Base-by-base conservation (phyloP, 2,113 vertebrate genomes). In the Ursus arctos region DNA sequence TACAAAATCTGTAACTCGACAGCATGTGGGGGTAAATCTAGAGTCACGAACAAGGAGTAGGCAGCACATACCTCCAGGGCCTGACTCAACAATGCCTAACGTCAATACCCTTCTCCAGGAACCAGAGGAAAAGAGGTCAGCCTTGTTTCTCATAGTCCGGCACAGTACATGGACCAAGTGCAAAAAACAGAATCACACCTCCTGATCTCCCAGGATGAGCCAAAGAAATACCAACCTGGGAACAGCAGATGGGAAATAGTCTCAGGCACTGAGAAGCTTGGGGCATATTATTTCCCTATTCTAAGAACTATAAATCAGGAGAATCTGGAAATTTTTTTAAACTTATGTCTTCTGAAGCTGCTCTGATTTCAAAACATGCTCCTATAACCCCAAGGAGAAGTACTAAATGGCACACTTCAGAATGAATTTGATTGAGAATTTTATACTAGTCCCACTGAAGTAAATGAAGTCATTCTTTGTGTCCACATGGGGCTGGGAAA, bases 341-440 rank as follows among this genome's bases (percentile, higher is more conserved):
- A 65, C 31, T 69, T 84, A 74, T 89, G 49, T 86, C 84, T 93
- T 95, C 89, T 82, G 1, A 84, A 59, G 86, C 53, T 77, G 59
- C 87, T 96, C 94, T 47, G 76, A 88, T 95, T 96, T 97, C 90
- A 94, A 81, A 95, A 92, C 69, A 65, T 59, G 86, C 40, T 80
- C 61, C 86, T 89, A 6, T 43, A 94, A 89, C 40, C 24, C 72
- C 59, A 80, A 90, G 24, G n/a, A 85, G 74, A 89, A 96, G 67
- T 59, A 90, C n/a, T 88, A 61, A 95, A 96, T 93, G 95, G 71
- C 24, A 65, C 15, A 59, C 59, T 74, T 59, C 22, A 61, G 15
- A 74, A 90, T 72, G 63, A 97, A 97, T 55, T 95, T 97, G 89
- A 95, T 57, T 92, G 69, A 88, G 91, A 91, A 96, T 77, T 95